These are phyloP conservation scores for Antedon mediterranea DNA, from an alignment of 53 echinoderm and acorn worm genomes.

Conservation along the genomic window DNA sequence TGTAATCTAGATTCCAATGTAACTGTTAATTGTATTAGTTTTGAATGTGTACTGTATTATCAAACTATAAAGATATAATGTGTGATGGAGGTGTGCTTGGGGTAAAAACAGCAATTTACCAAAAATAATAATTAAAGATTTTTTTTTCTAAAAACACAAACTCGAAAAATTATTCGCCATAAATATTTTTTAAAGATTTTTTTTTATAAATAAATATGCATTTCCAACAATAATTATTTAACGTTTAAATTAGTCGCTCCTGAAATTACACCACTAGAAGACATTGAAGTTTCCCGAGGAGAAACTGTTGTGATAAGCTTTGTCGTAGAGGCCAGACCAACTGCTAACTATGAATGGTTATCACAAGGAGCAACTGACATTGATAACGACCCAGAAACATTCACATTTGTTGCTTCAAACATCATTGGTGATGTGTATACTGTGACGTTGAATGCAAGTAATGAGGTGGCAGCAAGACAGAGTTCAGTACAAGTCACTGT, in stretches of 20 bases:
- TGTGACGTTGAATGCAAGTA: background rate
- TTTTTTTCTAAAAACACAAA: no score
- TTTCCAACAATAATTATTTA: background rate
- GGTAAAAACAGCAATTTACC: no score
- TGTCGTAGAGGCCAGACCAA: background rate
- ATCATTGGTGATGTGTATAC: background rate
- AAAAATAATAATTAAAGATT: no score
- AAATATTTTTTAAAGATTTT: no score
- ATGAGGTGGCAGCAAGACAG: background rate
- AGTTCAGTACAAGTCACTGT: background rate
- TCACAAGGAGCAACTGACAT: background rate
- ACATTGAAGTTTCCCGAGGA: background rate
- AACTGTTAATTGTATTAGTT: no score
- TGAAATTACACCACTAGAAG: background rate
- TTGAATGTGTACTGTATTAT: no score
- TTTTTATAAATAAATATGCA: no score
- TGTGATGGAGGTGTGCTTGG: no score
- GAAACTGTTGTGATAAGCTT: background rate
- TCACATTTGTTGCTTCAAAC: background rate
- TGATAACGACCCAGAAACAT: background rate
- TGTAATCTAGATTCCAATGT: no score
- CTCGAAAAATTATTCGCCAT: no score
- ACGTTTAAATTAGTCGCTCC: background rate
- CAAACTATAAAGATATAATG: no score
- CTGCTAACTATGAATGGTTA: background rate